A percentile compares a stretch with the other conserved stretches of the same genome.
Conservation (phyloP, 2,888 invertebrate species). For the Caenorhabditis wallacei region DNA sequence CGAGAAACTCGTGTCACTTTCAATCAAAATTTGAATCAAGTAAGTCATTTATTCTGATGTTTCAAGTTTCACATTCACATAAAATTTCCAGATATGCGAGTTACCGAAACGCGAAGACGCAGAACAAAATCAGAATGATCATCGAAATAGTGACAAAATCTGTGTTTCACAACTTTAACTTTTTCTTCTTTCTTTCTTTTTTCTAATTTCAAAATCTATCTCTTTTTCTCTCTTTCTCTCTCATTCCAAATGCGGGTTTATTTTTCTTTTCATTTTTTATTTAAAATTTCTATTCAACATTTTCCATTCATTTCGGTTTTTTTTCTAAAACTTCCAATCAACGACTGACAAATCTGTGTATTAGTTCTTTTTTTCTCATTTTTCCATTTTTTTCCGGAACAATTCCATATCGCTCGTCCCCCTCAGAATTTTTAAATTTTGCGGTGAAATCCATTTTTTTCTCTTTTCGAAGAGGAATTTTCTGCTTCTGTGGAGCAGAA, state of each 20-base stretch:
- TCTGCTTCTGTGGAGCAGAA: slow-evolving; percentile 24
- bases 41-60: slow-evolving; percentile 8
- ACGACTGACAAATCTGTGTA: slow-evolving; percentile 20
- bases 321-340: slow-evolving; percentile 21
- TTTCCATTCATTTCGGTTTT: slow-evolving; percentile 10
- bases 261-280: slow-evolving; percentile 2
- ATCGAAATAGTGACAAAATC: slow-evolving; percentile 56
- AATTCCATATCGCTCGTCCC: slow-evolving; percentile 49
- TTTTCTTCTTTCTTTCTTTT: not conserved
- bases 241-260: slow-evolving; percentile 24
- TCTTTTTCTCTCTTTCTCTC: not conserved
- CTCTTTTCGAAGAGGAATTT: slow-evolving; percentile 3
- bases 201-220: slow-evolving; percentile 2
- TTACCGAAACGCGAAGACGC: slow-evolving; percentile 45
- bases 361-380: slow-evolving; percentile 14
- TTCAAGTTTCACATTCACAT: not conserved
- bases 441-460: not conserved
- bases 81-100: slow-evolving; percentile 52
- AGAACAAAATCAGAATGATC: slow-evolving; percentile 54
- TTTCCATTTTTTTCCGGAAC: slow-evolving; percentile 18
- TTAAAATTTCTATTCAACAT: not conserved
- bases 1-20: slow-evolving; percentile 72
- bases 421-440: slow-evolving; percentile 6
- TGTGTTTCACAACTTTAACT: slow-evolving; percentile 57
- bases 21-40: slow-evolving; percentile 72